A percentile compares a stretch with the other conserved stretches of the same genome.
Conservation (phyloP, 2,797 vertebrate species). For the Hemibagrus guttatus region DNA sequence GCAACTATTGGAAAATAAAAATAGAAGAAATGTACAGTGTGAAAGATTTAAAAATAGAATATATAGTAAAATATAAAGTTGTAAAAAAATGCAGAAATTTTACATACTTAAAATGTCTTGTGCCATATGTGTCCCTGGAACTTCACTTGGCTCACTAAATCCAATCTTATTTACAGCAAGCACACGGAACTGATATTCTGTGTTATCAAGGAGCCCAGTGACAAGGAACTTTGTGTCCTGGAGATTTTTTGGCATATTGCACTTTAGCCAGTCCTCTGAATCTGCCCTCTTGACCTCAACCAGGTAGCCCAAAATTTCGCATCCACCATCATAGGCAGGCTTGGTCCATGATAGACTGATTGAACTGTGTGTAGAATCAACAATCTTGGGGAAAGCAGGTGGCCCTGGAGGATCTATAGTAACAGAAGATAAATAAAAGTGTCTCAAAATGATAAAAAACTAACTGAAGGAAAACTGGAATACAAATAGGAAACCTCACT, state of each 20-base stretch:
- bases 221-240: conserved; percentile 87
- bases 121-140: conserved; percentile 89
- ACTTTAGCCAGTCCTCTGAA: conserved; percentile 88
- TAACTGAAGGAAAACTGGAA: background rate
- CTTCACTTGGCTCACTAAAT: conserved; percentile 94
- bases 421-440: conserved; percentile 13
- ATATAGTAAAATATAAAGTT: background rate
- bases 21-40: background rate
- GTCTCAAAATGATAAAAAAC: background rate
- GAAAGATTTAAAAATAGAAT: background rate
- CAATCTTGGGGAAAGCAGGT: conserved; percentile 94
- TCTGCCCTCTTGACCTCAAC: conserved; percentile 90
- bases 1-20: conserved; percentile 74
- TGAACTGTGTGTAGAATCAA: conserved; percentile 89
- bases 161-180: conserved; percentile 94
- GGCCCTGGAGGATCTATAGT: conserved; percentile 93
- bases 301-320: conserved; percentile 94
- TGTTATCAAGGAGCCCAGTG: conserved; percentile 84
- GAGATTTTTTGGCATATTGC: conserved; percentile 93
- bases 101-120: conserved; percentile 95
- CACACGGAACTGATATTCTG: conserved; percentile 94
- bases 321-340: conserved; percentile 96
- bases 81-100: background rate
- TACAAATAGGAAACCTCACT: conserved; percentile 64
- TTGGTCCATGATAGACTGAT: conserved; percentile 95